Evolutionary conservation across 1,140 invertebrate genomes (phyloP).

Genomic region (Yoshiicerus persimilis): DNA sequence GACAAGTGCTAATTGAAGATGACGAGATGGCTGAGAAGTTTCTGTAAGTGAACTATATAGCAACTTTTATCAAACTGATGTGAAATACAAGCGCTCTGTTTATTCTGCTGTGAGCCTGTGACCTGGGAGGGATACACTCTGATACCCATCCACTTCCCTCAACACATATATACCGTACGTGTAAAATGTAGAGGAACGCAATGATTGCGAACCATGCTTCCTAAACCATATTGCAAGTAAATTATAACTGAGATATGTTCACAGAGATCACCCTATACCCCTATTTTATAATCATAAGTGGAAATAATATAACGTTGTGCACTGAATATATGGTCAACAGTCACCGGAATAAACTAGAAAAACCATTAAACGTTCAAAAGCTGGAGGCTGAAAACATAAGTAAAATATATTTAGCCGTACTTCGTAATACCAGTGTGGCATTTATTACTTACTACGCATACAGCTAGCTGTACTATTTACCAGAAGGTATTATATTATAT

Average conservation of each 20-base stretch:
- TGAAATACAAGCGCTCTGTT: neutral
- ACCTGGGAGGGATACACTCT: neutral
- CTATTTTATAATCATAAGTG: too few relatives aligned
- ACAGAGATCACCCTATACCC: too few relatives aligned
- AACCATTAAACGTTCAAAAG: neutral
- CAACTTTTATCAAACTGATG: neutral
- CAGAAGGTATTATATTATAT: too few relatives aligned
- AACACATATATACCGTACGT: neutral
- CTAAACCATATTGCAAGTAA: too few relatives aligned
- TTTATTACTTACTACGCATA: neutral
- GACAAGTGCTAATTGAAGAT: neutral
- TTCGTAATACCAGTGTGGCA: too few relatives aligned
- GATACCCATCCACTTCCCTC: too few relatives aligned
- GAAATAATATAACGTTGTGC: too few relatives aligned
- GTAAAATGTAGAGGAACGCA: neutral
- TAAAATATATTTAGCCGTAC: neutral
- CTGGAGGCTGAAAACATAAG: neutral
- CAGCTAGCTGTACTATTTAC: too few relatives aligned
- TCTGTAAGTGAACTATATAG: neutral
- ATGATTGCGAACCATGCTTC: too few relatives aligned
- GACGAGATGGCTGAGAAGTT: neutral
- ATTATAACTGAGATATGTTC: too few relatives aligned
- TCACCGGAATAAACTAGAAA: neutral
- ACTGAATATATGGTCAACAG: too few relatives aligned
- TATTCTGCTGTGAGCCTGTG: neutral